phyloP scores from a whole-genome alignment of 2,113 vertebrate genomes.

The Microcebus tavaratra region DNA sequence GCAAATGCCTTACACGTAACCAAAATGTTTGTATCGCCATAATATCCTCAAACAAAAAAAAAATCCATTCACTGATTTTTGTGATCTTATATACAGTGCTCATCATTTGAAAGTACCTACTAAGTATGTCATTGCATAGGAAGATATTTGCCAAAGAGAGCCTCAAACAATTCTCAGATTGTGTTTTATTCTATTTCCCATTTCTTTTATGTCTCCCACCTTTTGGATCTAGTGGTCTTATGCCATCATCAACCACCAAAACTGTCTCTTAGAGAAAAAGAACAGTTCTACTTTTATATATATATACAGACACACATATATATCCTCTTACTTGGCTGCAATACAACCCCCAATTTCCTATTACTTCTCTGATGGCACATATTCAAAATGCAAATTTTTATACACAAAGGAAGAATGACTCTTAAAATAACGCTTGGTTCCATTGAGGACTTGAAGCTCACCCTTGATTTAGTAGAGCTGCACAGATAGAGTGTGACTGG shows the following conservation, averaged over 20 bases:
- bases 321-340: constrained; percentile 29
- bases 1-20: too few species aligned
- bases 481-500: constrained; percentile 43
- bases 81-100: neutral
- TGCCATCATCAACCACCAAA: neutral
- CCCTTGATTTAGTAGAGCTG: constrained; percentile 62
- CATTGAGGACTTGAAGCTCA: constrained; percentile 9
- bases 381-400: constrained; percentile 71
- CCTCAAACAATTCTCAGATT: neutral
- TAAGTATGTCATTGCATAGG: neutral
- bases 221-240: neutral
- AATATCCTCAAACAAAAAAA: too few species aligned
- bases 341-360: constrained; percentile 28
- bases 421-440: constrained; percentile 50
- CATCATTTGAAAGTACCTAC: neutral
- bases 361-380: constrained; percentile 48
- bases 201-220: neutral
- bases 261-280: constrained; percentile 6
- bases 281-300: neutral
- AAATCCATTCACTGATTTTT: neutral
- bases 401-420: constrained; percentile 68
- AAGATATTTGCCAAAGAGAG: neutral
- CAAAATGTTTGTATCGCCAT: too few species aligned
- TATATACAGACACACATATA: neutral
- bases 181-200: neutral